These are phyloP conservation scores for Barnardius zonarius DNA, from an alignment of 2,113 vertebrate species.

Conservation along the genomic window DNA sequence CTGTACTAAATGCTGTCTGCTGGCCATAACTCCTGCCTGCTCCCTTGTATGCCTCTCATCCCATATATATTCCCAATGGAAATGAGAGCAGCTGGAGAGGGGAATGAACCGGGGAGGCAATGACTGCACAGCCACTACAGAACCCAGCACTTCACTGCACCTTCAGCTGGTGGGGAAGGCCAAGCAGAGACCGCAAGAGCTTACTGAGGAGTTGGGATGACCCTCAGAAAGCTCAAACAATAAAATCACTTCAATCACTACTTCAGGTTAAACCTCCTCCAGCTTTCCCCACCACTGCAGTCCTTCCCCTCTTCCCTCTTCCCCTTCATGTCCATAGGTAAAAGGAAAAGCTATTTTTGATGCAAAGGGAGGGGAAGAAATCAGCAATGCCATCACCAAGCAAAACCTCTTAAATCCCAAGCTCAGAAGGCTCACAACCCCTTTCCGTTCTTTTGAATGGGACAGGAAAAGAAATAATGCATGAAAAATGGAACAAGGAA, in stretches of 20 bases:
- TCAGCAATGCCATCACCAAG: not conserved
- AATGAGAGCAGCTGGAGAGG: not conserved
- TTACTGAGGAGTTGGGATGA: not conserved
- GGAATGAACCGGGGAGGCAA: not conserved
- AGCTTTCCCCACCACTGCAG: not conserved
- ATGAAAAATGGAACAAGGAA: not conserved
- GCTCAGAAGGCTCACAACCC: not conserved
- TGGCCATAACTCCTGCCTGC: conserved; percentile 28
- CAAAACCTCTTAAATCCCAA: not conserved
- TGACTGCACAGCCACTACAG: not conserved
- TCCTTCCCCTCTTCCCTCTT: not conserved
- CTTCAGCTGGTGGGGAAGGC: not conserved
- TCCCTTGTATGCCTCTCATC: not conserved
- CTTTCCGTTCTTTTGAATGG: conserved; percentile 26
- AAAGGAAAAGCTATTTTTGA: conserved; percentile 7
- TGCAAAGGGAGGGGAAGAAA: not conserved
- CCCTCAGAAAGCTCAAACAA: not conserved
- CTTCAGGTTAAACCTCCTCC: not conserved
- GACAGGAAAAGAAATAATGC: not conserved
- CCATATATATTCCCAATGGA: not conserved
- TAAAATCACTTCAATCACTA: not conserved
- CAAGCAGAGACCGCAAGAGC: not conserved
- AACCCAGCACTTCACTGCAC: not conserved
- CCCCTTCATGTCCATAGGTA: not conserved
- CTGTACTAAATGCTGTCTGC: conserved; percentile 16